Evolutionary conservation across 2,888 invertebrate genomes (phyloP), one percentile per base, ranked within the genome.

Genomic region (Acanthosepion esculentum): DNA sequence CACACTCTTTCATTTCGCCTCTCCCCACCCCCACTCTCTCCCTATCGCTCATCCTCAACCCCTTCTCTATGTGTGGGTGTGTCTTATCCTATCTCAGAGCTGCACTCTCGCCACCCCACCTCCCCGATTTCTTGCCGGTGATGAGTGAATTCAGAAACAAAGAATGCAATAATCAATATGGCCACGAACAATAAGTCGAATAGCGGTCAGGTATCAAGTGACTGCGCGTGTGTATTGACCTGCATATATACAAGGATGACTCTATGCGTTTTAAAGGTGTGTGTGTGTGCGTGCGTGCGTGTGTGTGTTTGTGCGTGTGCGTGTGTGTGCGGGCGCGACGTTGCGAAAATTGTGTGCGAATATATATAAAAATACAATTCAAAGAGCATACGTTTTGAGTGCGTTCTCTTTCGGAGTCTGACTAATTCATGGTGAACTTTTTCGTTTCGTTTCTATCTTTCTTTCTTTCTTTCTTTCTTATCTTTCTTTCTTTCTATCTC

Each of bases 141-240:
- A 78, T 78, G 78, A 78, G n/a, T n/a, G 78, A 78, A 78, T 78
- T n/a, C 33, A 23, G 78, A 78, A 78, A 78, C 78, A 78, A 78
- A 78, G 78, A 78, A n/a, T 6, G n/a, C 78, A 78, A 78, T 33
- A n/a, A 33, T 78, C 15, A 78, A n/a, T 10, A 78, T 78, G n/a
- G 33, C n/a, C n/a, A 78, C n/a, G n/a, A 78, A 78, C 78, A 78
- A 78, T 78, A 78, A 78, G 78, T 78, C 78, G 78, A 78, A 78
- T 33, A 78, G 78, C n/a, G 78, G 78, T 78, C 78, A 78, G 78
- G 78, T 78, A 78, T 78, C 78, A 78, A 78, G 78, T 78, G 33
- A 78, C 78, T 78, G 33, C 15, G 78, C 33, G n/a, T 33, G 78
- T 33, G 78, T 33, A n/a, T 15, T 59, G 59, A 20, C 59, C 23